Base-by-base conservation (phyloP, 2,797 vertebrate species). In the Sylvilagus floridanus region DNA sequence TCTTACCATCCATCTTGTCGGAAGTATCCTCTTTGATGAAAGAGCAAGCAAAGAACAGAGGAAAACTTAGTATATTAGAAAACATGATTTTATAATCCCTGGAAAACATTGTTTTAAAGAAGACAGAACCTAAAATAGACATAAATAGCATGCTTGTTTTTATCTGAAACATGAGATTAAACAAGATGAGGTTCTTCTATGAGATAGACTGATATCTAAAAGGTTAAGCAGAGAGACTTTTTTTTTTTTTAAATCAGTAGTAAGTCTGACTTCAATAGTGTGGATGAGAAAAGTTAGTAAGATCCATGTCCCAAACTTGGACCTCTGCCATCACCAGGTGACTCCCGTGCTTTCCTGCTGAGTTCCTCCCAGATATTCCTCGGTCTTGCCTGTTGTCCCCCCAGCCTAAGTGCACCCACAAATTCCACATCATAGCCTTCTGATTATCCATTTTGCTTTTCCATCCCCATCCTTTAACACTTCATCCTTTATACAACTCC, bases 1-100 rank as follows among this genome's bases (percentile, higher is more conserved):
- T 99, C 99, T 99, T 99, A 99, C 99, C 99, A 99, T 99, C 99
- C 98, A 98, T 98, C 99, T 99, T 99, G 99, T 99, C 99, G 99
- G 99, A 99, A 98, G 99, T 98, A 98, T 99, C 99, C 99, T 99
- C 99, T 99, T 99, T 99, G 98, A 99, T 98, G 98, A 98, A 98
- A 98, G 96, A 97, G 97, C 98, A 98, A 97, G 97, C 97, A 98
- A 98, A 97, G 98, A 98, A 98, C 96, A 98, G 98, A 98, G 97
- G 97, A 97, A 98, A 98, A 98, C 98, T 98, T 98, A 98, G 97
- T 97, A 97, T 97, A 97, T 98, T 98, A 98, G 97, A 96, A 97
- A 93, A 96, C 97, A 96, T 92, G 68, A 84, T 94, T 95, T 96
- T 96, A 97, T 95, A 97, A 97, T 84, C 91, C 92, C 97, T 97